Percentiles rank a stretch among this genome's conserved stretches.
Conservation (phyloP, 2,113 vertebrate genomes). For the Paraplagusia blochii region DNA sequence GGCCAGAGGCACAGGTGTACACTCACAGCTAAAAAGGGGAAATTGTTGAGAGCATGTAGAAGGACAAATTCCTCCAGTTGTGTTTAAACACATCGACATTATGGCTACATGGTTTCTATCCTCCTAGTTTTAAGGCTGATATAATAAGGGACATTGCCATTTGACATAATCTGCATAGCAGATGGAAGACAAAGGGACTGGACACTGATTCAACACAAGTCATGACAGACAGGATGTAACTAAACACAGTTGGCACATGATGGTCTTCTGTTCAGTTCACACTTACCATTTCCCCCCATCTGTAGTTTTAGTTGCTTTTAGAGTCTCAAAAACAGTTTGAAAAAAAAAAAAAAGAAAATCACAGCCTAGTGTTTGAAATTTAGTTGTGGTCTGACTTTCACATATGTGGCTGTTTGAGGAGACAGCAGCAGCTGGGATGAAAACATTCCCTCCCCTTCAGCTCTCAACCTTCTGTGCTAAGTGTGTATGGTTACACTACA, state of each 20-base stretch:
- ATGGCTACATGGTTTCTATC: slow-evolving; percentile 64
- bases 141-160: slow-evolving; percentile 82
- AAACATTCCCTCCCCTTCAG: neutral
- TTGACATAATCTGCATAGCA: slow-evolving; percentile 77
- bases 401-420: slow-evolving; percentile 74
- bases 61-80: slow-evolving; percentile 41
- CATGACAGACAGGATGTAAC: slow-evolving; percentile 61
- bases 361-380: slow-evolving; percentile 61
- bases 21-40: slow-evolving; percentile 1
- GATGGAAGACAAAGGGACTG: slow-evolving; percentile 86
- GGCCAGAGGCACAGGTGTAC: slow-evolving; percentile 20
- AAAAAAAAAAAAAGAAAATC: slow-evolving; percentile 44
- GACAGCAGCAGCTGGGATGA: slow-evolving; percentile 54
- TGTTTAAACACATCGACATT: slow-evolving; percentile 39
- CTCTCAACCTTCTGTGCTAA: slow-evolving; percentile 21
- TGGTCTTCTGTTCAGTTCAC: slow-evolving; percentile 56
- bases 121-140: slow-evolving; percentile 92
- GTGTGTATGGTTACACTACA: slow-evolving; percentile 67
- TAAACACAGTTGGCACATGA: slow-evolving; percentile 74
- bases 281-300: slow-evolving; percentile 33
- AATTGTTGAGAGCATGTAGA: slow-evolving; percentile 19
- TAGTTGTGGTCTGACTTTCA: slow-evolving; percentile 55
- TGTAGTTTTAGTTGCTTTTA: slow-evolving; percentile 48
- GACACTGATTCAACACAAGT: slow-evolving; percentile 75
- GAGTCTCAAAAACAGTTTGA: slow-evolving; percentile 51